Base-by-base conservation (phyloP, 1,140 invertebrate species). In the Berghia stephanieae region DNA sequence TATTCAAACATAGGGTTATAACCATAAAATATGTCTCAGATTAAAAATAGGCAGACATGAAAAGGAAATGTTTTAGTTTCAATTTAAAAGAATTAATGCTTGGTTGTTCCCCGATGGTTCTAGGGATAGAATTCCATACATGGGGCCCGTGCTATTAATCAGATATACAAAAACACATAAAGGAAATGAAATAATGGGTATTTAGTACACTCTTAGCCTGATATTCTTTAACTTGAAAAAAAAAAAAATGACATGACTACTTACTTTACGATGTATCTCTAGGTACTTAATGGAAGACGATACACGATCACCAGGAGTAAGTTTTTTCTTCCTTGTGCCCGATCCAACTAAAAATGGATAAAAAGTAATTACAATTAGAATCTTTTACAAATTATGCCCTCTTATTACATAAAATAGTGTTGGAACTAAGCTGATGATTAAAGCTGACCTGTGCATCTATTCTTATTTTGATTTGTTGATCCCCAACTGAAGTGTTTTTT, bases 241-340 rank as follows among this genome's bases (percentile, higher is more conserved):
- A 13, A n/a, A 49, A 13, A 10, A 10, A 49, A n/a, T 13, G 40
- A 38, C 6, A 10, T 13, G 40, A 38, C 6, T 3, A 73, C 85
- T 88, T 90, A 96, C 95, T 91, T 96, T 96, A 89, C 96, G 96
- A 80, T 96, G 91, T 81, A 97, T 92, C 84, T 95, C 93, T 77
- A 97, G 90, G 78, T 93, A 94, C 90, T 95, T 94, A 38, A 95
- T 92, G 90, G 93, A 93, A n/a, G 91, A 91, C 52, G 91, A 93
- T 85, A 94, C 91, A 84, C 90, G 93, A 83, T 90, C 93, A 46
- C 92, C 93, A 79, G 92, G 93, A 85, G 91, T 86, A 78, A 94
- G 91, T 87, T 92, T 93, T 86, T 93, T 93, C 81, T 93, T 92
- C 85, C 93, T 92, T 89, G 93, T 90, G 84, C 93, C 92, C 52